These are phyloP conservation scores for Ceratina australensis DNA, from an alignment of 1,140 invertebrate genomes.

Conservation along the genomic window DNA sequence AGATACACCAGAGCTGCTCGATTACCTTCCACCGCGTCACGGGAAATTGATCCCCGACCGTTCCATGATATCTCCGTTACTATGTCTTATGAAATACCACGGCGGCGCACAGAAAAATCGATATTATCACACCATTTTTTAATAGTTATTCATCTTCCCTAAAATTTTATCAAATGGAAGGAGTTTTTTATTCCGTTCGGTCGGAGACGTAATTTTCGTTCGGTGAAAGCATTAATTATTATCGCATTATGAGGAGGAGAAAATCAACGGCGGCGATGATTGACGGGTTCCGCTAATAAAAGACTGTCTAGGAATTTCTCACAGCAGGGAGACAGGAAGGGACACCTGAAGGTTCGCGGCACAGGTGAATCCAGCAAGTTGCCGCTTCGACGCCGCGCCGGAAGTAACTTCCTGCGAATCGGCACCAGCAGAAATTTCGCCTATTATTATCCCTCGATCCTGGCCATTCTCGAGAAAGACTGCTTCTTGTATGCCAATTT, in stretches of 20 bases:
- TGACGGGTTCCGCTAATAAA: conserved; percentile 19
- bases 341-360: conserved; percentile 57
- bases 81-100: too few species aligned
- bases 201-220: background rate
- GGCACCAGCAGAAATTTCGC: conserved; percentile 54
- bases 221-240: background rate
- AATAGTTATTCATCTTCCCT: too few species aligned
- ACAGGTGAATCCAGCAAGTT: conserved; percentile 46
- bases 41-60: background rate
- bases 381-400: conserved; percentile 53
- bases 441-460: conserved; percentile 58
- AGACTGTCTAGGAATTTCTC: conserved; percentile 53
- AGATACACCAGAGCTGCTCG: background rate
- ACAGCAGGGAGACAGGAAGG: conserved; percentile 54
- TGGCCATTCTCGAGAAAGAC: background rate
- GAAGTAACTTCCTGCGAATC: conserved; percentile 63
- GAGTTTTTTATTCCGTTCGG: background rate
- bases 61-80: too few species aligned
- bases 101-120: too few species aligned
- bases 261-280: conserved; percentile 2
- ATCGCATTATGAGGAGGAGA: background rate
- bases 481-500: background rate
- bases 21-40: background rate
- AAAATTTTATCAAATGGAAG: too few species aligned
- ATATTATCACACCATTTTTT: too few species aligned